These are phyloP conservation scores for Trissolcus basalis DNA, from an alignment of 1,140 invertebrate species.

Conservation along the genomic window DNA sequence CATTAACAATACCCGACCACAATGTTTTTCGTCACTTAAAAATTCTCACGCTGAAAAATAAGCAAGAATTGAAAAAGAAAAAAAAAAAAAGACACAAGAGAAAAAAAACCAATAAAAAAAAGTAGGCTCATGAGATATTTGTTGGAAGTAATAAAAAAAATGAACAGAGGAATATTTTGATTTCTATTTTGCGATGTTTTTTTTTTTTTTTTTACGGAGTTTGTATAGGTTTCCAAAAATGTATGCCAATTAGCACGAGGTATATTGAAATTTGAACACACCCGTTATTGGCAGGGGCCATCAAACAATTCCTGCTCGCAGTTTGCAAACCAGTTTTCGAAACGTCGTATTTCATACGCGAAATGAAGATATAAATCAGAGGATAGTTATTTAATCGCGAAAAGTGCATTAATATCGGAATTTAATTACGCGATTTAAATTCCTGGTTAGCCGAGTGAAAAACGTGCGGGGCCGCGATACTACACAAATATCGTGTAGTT, in stretches of 20 bases:
- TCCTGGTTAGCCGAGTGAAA: conserved; percentile 29
- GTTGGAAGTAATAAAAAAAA: background rate
- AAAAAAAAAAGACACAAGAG: too few species aligned
- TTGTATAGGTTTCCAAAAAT: too few species aligned
- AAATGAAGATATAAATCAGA: conserved; percentile 53
- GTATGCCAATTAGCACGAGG: conserved; percentile 15
- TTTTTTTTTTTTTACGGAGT: too few species aligned
- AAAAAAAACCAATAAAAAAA: too few species aligned
- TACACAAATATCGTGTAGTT: conserved; percentile 24
- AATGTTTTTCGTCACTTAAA: too few species aligned
- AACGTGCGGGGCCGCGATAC: conserved; percentile 7
- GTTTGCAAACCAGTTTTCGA: conserved; percentile 21
- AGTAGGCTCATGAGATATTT: too few species aligned
- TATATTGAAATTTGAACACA: background rate
- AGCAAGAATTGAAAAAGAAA: too few species aligned
- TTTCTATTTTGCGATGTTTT: too few species aligned
- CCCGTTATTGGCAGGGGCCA: background rate
- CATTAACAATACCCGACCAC: too few species aligned
- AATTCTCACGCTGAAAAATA: too few species aligned
- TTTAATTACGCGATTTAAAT: conserved; percentile 54
- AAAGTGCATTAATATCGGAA: conserved; percentile 54
- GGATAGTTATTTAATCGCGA: conserved; percentile 47
- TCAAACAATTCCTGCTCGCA: conserved; percentile 9
- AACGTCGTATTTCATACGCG: conserved; percentile 16
- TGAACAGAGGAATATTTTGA: too few species aligned